Evolutionary conservation across 64 coral and sea anemone genomes (phyloP).

Genomic region (Stylophora pistillata): DNA sequence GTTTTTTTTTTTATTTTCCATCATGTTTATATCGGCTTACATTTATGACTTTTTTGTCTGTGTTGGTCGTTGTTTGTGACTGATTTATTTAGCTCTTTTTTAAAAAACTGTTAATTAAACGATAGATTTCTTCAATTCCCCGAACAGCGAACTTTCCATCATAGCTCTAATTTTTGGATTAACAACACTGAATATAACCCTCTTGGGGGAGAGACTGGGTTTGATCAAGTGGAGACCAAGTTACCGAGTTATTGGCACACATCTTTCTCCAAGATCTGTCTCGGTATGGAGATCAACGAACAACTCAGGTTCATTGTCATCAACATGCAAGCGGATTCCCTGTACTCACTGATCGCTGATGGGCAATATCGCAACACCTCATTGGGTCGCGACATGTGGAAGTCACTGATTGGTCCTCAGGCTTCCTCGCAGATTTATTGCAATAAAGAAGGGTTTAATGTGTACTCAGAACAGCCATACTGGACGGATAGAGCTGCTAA

Average conservation of each 20-base stretch:
- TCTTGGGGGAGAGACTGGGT: not conserved
- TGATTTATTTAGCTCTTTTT: too few relatives aligned
- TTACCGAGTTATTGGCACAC: not conserved
- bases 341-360: conserved; percentile 1
- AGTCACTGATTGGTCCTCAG: not conserved
- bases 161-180: not conserved
- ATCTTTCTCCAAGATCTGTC: not conserved
- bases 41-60: too few relatives aligned
- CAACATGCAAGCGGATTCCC: not conserved
- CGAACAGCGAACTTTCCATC: not conserved
- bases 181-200: not conserved
- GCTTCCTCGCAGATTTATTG: not conserved
- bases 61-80: too few relatives aligned
- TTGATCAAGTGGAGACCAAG: not conserved
- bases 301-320: not conserved
- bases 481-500: not conserved
- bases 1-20: too few relatives aligned
- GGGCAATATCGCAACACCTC: not conserved
- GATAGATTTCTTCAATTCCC: not conserved
- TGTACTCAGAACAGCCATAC: too few relatives aligned
- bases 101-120: not conserved
- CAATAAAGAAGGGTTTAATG: not conserved
- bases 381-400: not conserved
- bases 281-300: not conserved
- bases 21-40: too few relatives aligned